Conservation (phyloP, 2,113 vertebrate species). For the Pampusana beccarii region DNA sequence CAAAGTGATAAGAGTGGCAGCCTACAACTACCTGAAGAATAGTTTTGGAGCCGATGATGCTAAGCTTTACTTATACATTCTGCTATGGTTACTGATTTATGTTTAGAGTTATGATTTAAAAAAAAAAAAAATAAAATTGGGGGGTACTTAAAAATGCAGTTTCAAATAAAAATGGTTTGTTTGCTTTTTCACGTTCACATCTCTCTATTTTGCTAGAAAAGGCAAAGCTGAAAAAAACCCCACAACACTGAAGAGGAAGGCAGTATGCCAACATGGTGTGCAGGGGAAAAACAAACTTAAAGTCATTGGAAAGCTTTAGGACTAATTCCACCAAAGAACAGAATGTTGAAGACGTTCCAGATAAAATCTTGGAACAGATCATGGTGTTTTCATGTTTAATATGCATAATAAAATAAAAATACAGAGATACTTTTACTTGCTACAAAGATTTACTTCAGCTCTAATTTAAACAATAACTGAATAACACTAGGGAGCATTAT, state of each 20-base stretch:
- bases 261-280: not conserved
- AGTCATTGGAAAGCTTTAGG: conserved; percentile 25
- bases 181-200: not conserved
- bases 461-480: conserved; percentile 31
- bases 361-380: conserved; percentile 43
- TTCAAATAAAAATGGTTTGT: not conserved
- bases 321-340: conserved; percentile 39
- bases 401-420: conserved; percentile 17
- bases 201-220: not conserved
- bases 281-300: conserved; percentile 33
- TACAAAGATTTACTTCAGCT: conserved; percentile 19
- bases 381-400: conserved; percentile 52
- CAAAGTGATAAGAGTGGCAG: not conserved
- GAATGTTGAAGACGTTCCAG: conserved; percentile 54
- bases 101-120: not conserved
- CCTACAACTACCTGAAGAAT: not conserved
- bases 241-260: not conserved
- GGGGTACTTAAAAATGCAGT: not conserved
- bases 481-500: not conserved
- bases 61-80: not conserved
- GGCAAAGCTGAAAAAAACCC: not conserved
- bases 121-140: not conserved
- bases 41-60: not conserved
- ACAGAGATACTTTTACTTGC: not conserved
- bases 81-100: not conserved